These are phyloP conservation scores for Eclectus roratus DNA, from an alignment of 2,113 vertebrate genomes.

Conservation along the genomic window DNA sequence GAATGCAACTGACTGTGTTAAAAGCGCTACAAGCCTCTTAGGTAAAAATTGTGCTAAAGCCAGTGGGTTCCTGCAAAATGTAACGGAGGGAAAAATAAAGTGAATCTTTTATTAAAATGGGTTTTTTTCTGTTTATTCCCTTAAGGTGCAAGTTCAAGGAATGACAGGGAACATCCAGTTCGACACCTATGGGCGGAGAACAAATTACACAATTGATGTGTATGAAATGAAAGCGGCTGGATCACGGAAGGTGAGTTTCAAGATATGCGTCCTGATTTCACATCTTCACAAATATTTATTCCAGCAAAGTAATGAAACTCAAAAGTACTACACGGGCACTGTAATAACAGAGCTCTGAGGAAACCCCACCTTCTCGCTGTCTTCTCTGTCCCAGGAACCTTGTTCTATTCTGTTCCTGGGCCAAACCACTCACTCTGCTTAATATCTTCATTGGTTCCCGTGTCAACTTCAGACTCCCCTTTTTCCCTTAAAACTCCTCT, in stretches of 20 bases:
- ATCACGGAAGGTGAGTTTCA: constrained; percentile 88
- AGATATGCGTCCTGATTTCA: not conserved
- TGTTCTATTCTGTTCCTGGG: not conserved
- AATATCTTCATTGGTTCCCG: not conserved
- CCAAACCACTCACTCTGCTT: not conserved
- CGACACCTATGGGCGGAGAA: constrained; percentile 95
- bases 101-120: not conserved
- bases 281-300: not conserved
- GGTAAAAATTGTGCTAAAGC: not conserved
- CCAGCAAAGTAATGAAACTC: not conserved
- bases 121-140: constrained; percentile 33
- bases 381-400: not conserved
- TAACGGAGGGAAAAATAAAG: not conserved
- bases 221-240: constrained; percentile 95
- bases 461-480: not conserved
- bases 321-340: not conserved
- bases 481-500: not conserved
- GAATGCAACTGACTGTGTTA: not conserved
- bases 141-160: constrained; percentile 94
- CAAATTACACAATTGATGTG: constrained; percentile 97
- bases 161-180: constrained; percentile 99
- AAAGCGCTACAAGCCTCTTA: not conserved
- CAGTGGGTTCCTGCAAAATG: not conserved
- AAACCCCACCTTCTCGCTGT: not conserved
- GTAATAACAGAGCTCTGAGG: not conserved